These are phyloP conservation scores for Conger conger DNA, from an alignment of 2,113 vertebrate species.

Conservation along the genomic window DNA sequence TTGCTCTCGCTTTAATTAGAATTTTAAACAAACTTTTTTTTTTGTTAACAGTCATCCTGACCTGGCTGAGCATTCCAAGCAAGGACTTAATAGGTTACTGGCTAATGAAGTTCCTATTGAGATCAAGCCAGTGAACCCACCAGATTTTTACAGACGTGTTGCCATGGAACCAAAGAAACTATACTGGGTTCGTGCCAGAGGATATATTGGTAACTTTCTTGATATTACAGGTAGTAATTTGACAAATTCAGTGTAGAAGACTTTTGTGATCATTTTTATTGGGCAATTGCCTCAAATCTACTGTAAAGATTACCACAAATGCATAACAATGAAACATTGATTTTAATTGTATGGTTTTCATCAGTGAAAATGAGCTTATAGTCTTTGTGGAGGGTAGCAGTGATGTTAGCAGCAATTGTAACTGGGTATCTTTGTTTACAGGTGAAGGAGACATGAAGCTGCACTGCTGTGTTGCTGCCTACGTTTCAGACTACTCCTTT, in stretches of 20 bases:
- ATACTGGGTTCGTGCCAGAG: conserved; percentile 89
- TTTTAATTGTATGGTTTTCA: neutral
- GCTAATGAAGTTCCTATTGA: conserved; percentile 88
- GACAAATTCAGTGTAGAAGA: neutral
- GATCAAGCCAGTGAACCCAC: conserved; percentile 80
- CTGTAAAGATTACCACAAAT: neutral
- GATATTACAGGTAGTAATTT: neutral
- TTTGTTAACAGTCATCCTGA: conserved; percentile 74
- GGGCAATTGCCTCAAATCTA: too few relatives aligned
- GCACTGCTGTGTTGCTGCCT: conserved; percentile 93
- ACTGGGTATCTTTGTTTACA: conserved; percentile 32
- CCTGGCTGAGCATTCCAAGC: conserved; percentile 71
- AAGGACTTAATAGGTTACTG: conserved; percentile 76
- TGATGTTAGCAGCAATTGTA: neutral
- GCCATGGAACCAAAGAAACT: conserved; percentile 76
- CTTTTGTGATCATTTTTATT: too few relatives aligned
- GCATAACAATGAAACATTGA: neutral
- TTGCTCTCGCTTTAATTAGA: neutral
- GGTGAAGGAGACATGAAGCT: conserved; percentile 87
- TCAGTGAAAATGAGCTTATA: neutral
- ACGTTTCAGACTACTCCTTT: conserved; percentile 88
- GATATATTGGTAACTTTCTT: conserved; percentile 80
- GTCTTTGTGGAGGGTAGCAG: neutral
- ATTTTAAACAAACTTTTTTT: neutral
- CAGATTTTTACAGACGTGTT: conserved; percentile 49